These are phyloP conservation scores for Pantherophis guttatus DNA, from an alignment of 2,113 vertebrate genomes.

Conservation along the genomic window DNA sequence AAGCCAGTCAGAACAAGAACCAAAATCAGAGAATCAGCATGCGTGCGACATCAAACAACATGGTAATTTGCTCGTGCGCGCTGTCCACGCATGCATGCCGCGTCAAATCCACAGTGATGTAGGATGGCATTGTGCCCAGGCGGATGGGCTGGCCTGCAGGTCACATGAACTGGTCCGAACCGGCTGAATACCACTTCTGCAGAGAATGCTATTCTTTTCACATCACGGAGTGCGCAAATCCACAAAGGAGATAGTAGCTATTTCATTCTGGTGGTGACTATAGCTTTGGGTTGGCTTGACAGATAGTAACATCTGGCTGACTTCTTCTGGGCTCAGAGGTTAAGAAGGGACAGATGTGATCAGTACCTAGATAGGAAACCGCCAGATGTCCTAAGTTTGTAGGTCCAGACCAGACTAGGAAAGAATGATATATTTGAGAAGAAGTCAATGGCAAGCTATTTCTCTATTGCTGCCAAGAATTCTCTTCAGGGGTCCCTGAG, in stretches of 20 bases:
- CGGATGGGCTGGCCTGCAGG: no score
- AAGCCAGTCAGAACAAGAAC: background rate
- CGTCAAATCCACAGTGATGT: no score
- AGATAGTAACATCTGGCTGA: background rate
- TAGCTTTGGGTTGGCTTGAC: background rate
- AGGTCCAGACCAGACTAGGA: background rate
- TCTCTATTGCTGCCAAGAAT: background rate
- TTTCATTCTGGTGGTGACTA: background rate
- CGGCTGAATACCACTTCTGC: no score
- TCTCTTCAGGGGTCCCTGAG: background rate
- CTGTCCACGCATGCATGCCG: no score
- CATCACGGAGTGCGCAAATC: background rate
- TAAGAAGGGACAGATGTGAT: background rate
- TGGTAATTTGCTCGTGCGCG: accelerated
- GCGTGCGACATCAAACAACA: no score
- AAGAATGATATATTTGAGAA: background rate
- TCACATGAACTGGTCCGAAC: no score
- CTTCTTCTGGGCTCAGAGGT: background rate
- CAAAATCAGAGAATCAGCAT: background rate
- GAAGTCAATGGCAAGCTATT: background rate
- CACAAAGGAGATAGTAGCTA: background rate
- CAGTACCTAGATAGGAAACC: background rate
- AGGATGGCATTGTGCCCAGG: no score
- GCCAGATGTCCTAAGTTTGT: background rate
- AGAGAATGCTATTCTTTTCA: background rate